phyloP scores from a whole-genome alignment of 2,888 invertebrate genomes.

The Cordilura impudica region DNA sequence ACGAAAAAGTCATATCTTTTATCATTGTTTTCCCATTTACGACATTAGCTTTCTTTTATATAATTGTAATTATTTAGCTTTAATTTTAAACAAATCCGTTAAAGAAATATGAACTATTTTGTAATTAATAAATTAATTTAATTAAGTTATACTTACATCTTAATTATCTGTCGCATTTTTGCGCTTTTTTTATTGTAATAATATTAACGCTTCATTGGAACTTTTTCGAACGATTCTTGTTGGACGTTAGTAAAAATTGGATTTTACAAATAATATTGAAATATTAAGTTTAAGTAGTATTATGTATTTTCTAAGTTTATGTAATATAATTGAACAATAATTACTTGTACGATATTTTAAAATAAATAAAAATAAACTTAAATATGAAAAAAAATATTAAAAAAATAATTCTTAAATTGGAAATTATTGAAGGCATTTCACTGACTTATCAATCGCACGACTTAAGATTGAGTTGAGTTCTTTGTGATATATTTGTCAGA shows the following conservation, averaged over 20 bases:
- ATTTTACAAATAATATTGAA: conserved; percentile 37
- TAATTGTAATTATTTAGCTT: conserved; percentile 47
- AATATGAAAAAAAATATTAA: no score
- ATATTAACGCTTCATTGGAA: neutral
- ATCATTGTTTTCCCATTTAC: neutral
- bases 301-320: conserved; percentile 59
- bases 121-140: conserved; percentile 25
- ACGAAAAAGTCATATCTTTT: conserved; percentile 45
- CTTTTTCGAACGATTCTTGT: conserved; percentile 5
- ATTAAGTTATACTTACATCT: neutral
- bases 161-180: neutral
- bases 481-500: no score
- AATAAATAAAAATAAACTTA: conserved; percentile 49
- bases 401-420: no score
- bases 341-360: conserved; percentile 55
- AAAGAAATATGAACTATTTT: conserved; percentile 2
- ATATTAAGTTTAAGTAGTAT: conserved; percentile 58
- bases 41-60: conserved; percentile 33
- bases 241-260: conserved; percentile 45
- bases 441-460: no score
- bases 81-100: conserved; percentile 28
- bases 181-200: conserved; percentile 2
- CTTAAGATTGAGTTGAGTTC: no score
- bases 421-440: no score
- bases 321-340: conserved; percentile 54